Evolutionary conservation across 37 sponge, comb jelly and placozoan genomes (phyloP), one percentile per base, ranked within the genome.

Genomic region (Hormiphora californensis): DNA sequence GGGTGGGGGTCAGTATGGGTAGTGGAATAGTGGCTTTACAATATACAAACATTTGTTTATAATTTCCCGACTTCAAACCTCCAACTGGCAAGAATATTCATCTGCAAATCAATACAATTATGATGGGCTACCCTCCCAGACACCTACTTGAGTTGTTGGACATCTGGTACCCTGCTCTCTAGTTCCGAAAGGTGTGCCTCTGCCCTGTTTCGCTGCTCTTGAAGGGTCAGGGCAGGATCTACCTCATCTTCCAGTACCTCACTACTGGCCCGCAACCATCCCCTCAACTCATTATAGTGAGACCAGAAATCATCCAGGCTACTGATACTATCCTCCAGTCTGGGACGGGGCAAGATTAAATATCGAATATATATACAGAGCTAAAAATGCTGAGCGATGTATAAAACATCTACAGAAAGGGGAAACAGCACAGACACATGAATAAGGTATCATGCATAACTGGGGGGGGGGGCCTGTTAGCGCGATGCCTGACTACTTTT

Each of bases 231-330:
- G 19, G 46, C 81, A 1, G 81, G 81, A 7, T 73, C 81, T 25
- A 46, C 46, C 8, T 73, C 81, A 8, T 23, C 81, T 28, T 73
- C 81, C 81, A 73, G n/a, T 15, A 11, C 36, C 46, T 73, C 81
- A 27, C 81, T 33, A 19, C 46, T 25, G 11, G 40, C 81, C 38
- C 81, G 9, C 35, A 73, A n/a, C 81, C 81, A 73, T 1, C 43
- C 81, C n/a, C 81, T 21, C 46, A 73, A 73, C 46, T 73, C 36
- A 46, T 73, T 73, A 46, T 73, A 73, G 81, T 73, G 40, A 9
- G 81, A 73, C 81, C 81, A 73, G 81, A 73, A 73, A 22, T 73
- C 81, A 5, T 73, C 81, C 81, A 73, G 27, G 43, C 81, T 73
- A 28, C 35, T 27, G 8, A 73, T 73, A 3, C 46, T 43, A 4